These are phyloP conservation scores for Caenorhabditis macrosperma DNA, from an alignment of 2,888 invertebrate genomes.

Conservation along the genomic window DNA sequence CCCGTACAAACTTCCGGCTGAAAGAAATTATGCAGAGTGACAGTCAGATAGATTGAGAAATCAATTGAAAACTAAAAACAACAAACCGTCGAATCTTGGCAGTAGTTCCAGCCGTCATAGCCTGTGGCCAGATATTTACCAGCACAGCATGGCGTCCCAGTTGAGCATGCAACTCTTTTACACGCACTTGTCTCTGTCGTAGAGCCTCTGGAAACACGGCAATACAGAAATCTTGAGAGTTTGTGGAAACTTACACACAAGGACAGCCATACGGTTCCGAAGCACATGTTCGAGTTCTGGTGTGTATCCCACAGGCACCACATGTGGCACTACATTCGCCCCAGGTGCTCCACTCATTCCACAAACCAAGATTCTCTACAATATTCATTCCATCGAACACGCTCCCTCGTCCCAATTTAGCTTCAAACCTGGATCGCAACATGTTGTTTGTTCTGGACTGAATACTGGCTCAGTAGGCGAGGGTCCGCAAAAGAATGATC, in stretches of 20 bases:
- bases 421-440: conserved; percentile 65
- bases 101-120: conserved; percentile 62
- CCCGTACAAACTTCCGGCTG: conserved; percentile 59
- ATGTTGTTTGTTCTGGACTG: conserved; percentile 60
- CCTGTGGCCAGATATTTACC: conserved; percentile 60
- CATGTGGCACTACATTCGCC: conserved; percentile 59
- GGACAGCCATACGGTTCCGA: conserved; percentile 65
- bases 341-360: conserved; percentile 66
- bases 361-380: conserved; percentile 62
- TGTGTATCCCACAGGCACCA: conserved; percentile 64
- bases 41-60: neutral
- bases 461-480: conserved; percentile 32
- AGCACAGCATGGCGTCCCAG: conserved; percentile 40
- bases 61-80: too few relatives aligned
- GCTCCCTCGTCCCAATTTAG: neutral
- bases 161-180: too few relatives aligned
- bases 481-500: conserved; percentile 61
- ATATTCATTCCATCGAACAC: neutral
- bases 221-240: neutral
- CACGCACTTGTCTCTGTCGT: too few relatives aligned
- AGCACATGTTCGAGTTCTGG: conserved; percentile 60
- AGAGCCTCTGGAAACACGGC: too few relatives aligned
- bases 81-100: conserved; percentile 58
- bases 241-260: conserved; percentile 59
- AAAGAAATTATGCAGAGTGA: too few relatives aligned